Evolutionary conservation across 2,113 vertebrate genomes (phyloP).

Genomic region (Mungos mungo): DNA sequence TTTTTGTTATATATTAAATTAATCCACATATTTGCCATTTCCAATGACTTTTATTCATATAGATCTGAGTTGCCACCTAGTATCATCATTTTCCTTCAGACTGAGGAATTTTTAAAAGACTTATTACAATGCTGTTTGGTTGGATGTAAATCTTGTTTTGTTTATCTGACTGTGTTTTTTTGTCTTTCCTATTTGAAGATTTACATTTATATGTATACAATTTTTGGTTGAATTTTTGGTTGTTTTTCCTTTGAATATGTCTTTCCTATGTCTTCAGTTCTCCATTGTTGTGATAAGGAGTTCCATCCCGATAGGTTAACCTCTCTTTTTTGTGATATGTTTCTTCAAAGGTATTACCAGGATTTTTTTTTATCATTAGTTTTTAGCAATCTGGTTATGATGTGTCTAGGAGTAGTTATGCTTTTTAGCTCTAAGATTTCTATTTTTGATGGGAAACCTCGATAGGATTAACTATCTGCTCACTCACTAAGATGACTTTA

Average conservation of each 20-base stretch:
- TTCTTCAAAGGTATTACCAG: background rate
- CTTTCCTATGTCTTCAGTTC: background rate
- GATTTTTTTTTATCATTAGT: background rate
- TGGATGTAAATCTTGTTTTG: background rate
- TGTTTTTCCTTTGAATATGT: background rate
- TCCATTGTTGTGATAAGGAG: background rate
- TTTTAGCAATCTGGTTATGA: background rate
- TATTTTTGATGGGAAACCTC: background rate
- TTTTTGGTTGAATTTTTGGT: background rate
- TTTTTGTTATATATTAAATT: background rate
- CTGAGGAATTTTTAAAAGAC: background rate
- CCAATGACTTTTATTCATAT: background rate
- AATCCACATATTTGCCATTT: background rate
- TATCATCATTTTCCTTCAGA: background rate
- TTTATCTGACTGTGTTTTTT: background rate
- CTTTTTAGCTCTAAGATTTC: background rate
- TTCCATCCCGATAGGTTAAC: background rate
- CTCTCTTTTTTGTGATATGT: background rate
- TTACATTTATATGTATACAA: background rate
- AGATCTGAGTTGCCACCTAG: background rate
- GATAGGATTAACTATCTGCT: background rate
- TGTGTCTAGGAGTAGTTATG: background rate
- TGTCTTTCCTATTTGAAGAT: background rate
- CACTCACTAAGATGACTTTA: background rate
- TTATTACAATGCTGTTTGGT: background rate